Evolutionary conservation across 2,113 vertebrate genomes (phyloP).

Genomic region (Nasalis larvatus): DNA sequence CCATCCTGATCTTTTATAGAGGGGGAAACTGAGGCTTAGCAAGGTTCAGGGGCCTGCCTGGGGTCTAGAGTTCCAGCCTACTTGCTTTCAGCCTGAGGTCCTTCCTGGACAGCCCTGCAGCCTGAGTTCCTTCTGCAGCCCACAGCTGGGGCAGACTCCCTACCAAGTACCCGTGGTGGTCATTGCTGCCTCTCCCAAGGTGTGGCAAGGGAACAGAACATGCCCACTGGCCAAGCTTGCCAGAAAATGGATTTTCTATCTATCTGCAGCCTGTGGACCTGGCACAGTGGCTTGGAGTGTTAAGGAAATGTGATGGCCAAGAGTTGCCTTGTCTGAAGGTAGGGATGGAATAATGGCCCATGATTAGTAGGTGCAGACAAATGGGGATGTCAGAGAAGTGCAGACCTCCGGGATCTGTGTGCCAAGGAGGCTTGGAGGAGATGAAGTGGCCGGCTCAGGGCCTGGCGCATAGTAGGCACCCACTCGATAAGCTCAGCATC

Average conservation of each 20-base stretch:
- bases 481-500: background rate
- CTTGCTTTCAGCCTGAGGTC: background rate
- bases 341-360: background rate
- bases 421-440: background rate
- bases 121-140: background rate
- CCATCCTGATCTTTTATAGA: background rate
- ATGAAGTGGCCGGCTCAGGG: background rate
- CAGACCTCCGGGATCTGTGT: background rate
- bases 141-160: background rate
- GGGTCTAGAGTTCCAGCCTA: background rate
- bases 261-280: slow-evolving; percentile 80
- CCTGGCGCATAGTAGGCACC: background rate
- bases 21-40: background rate
- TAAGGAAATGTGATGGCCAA: slow-evolving; percentile 77
- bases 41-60: background rate
- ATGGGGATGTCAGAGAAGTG: background rate
- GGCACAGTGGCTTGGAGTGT: slow-evolving; percentile 77
- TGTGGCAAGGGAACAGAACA: fast-evolving
- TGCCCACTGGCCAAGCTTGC: background rate
- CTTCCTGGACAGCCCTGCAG: background rate
- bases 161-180: no score
- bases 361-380: background rate
- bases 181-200: background rate
- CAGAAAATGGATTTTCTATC: slow-evolving; percentile 72
- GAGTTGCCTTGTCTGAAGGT: slow-evolving; percentile 84